Conservation (phyloP, 2,113 vertebrate genomes). For the Myotis brandtii region DNA sequence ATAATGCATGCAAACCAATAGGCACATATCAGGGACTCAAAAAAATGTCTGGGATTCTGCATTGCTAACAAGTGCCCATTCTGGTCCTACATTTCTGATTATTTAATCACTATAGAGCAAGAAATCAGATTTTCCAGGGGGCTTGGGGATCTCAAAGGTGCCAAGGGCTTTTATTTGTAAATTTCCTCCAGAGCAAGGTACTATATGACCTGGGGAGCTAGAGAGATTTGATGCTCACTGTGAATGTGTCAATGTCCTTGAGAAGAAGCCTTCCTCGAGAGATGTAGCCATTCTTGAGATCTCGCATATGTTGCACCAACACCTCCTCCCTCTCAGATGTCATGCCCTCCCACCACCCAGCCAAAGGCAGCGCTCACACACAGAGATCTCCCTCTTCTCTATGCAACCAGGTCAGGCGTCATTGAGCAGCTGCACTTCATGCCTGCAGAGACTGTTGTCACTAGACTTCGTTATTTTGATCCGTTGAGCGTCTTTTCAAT, state of each 20-base stretch:
- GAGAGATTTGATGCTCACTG: neutral
- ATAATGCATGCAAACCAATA: neutral
- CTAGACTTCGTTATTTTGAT: slow-evolving; percentile 38
- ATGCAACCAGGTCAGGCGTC: neutral
- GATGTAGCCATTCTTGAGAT: neutral
- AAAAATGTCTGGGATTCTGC: neutral
- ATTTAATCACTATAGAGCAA: neutral
- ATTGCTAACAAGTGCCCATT: neutral
- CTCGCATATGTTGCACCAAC: neutral
- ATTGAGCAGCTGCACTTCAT: neutral
- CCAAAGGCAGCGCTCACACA: neutral
- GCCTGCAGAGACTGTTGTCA: slow-evolving; percentile 22
- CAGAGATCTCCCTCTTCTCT: neutral
- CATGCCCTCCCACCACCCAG: neutral
- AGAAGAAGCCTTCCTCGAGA: neutral
- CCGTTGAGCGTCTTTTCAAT: slow-evolving; percentile 46
- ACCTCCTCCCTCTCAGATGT: neutral
- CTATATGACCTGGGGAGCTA: neutral
- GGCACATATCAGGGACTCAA: neutral
- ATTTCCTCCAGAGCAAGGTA: neutral
- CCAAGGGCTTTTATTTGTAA: neutral
- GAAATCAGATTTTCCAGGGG: neutral
- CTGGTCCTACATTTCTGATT: neutral
- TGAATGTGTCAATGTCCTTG: fast-evolving
- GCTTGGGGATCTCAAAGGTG: neutral